phyloP scores from a whole-genome alignment of 2,888 invertebrate species.

The Tiliacea citrago region DNA sequence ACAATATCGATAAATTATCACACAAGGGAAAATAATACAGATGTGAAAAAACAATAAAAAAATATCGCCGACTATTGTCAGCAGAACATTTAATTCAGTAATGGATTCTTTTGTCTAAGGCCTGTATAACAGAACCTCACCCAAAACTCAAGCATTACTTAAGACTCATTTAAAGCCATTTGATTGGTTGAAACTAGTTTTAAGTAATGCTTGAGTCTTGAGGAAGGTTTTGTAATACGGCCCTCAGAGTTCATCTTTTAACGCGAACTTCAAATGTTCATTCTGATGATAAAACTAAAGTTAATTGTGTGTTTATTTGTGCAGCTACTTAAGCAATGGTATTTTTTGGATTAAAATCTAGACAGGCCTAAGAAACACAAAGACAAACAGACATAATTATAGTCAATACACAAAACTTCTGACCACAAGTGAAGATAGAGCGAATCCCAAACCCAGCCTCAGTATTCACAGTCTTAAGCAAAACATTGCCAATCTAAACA shows the following conservation, averaged over 20 bases:
- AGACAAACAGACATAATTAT: neutral
- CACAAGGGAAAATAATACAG: conserved; percentile 71
- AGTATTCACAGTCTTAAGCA: neutral
- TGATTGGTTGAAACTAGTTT: no score
- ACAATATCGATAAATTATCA: conserved; percentile 80
- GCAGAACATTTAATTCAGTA: conserved; percentile 36
- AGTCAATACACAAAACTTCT: neutral
- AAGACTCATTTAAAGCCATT: no score
- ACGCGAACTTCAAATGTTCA: neutral
- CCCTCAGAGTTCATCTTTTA: neutral
- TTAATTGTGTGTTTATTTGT: neutral
- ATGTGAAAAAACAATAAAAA: conserved; percentile 70
- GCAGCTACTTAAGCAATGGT: neutral
- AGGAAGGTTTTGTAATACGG: no score
- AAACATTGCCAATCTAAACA: neutral
- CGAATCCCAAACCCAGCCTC: neutral
- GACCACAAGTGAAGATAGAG: neutral
- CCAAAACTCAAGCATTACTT: no score
- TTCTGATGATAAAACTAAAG: neutral
- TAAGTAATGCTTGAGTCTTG: no score
- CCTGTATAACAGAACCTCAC: no score
- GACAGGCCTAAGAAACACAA: neutral
- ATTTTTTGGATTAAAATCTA: neutral
- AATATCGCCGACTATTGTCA: conserved; percentile 18
- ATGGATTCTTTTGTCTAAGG: conserved; percentile 7